These are phyloP conservation scores for Saimiri boliviensis DNA, from an alignment of 2,113 vertebrate species.

Conservation along the genomic window DNA sequence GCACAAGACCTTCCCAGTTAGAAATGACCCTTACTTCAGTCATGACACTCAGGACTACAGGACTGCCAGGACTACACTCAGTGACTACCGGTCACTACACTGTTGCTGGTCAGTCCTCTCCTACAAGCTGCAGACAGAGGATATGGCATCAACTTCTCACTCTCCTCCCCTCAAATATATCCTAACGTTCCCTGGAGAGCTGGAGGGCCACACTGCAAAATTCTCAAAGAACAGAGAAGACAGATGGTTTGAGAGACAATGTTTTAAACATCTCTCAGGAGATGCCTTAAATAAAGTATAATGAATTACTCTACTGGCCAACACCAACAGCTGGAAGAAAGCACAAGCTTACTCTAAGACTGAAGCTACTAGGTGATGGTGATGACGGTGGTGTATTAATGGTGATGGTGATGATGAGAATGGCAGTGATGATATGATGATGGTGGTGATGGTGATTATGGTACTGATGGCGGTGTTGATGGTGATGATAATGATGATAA, in stretches of 20 bases:
- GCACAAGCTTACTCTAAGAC: neutral
- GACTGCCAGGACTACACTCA: neutral
- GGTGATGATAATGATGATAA: rapidly evolving
- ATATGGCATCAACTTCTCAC: rapidly evolving
- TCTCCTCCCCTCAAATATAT: neutral
- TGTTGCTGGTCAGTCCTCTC: neutral
- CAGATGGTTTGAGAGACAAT: too few relatives aligned
- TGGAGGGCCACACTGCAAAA: neutral
- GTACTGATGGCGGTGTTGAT: rapidly evolving
- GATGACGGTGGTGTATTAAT: rapidly evolving
- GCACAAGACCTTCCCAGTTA: neutral
- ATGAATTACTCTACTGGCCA: rapidly evolving
- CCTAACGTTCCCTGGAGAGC: neutral
- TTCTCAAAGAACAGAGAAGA: neutral
- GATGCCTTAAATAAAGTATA: neutral
- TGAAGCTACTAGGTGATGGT: neutral
- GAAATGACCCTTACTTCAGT: neutral
- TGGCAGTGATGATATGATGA: rapidly evolving
- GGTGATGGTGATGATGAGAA: rapidly evolving
- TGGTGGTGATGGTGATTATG: rapidly evolving
- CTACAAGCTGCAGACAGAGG: neutral
- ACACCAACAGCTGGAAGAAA: neutral
- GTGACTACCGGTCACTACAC: neutral
- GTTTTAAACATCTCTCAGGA: neutral
- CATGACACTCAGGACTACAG: neutral